Conservation (phyloP, 2,888 invertebrate genomes). For the Apotomis betuletana region DNA sequence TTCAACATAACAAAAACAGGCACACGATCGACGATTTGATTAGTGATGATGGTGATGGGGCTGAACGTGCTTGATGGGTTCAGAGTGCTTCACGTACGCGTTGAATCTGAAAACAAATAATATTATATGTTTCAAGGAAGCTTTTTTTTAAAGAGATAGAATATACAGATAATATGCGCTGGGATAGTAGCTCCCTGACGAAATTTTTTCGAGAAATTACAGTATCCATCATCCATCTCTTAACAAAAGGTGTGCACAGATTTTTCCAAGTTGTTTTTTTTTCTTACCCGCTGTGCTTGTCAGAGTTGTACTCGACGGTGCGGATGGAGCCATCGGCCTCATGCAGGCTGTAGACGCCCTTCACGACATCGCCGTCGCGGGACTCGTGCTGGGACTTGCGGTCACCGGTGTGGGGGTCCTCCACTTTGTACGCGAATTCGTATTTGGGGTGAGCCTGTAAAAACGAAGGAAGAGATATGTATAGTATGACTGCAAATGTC, state of each 20-base stretch:
- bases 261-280: background rate
- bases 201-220: too few species aligned
- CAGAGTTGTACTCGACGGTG: slow-evolving; percentile 81
- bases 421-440: slow-evolving; percentile 79
- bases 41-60: slow-evolving; percentile 40
- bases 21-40: background rate
- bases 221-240: too few species aligned
- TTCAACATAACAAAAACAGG: slow-evolving; percentile 24
- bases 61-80: slow-evolving; percentile 55
- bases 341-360: slow-evolving; percentile 84
- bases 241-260: too few species aligned
- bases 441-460: slow-evolving; percentile 78
- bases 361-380: slow-evolving; percentile 74
- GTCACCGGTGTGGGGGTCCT: slow-evolving; percentile 83
- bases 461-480: background rate
- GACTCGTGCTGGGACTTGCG: slow-evolving; percentile 81
- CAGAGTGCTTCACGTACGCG: slow-evolving; percentile 67
- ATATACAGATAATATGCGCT: too few species aligned
- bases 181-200: too few species aligned
- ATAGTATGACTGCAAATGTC: too few species aligned
- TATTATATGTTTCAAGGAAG: too few species aligned
- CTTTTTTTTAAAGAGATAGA: too few species aligned
- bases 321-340: slow-evolving; percentile 83
- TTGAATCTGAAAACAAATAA: slow-evolving; percentile 59
- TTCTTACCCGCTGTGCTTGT: slow-evolving; percentile 76